These are phyloP conservation scores for Mola mola DNA, from an alignment of 2,113 vertebrate species.

Conservation along the genomic window DNA sequence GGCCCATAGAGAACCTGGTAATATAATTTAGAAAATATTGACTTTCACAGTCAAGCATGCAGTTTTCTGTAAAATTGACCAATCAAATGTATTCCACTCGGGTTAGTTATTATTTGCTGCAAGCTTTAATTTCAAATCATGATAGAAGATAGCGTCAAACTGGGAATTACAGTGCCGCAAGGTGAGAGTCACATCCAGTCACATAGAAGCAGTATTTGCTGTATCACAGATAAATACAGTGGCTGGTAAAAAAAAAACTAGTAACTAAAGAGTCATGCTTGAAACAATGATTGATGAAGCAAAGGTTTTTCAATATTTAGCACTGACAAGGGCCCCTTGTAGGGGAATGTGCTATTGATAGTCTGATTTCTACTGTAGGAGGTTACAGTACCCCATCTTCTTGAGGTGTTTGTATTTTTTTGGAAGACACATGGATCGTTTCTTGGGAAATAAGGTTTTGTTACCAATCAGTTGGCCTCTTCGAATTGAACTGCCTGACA, in stretches of 20 bases:
- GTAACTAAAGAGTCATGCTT: slow-evolving; percentile 72
- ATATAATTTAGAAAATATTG: slow-evolving; percentile 57
- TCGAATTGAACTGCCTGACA: slow-evolving; percentile 62
- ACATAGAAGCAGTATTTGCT: slow-evolving; percentile 18
- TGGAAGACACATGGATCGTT: slow-evolving; percentile 63
- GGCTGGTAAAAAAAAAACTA: slow-evolving; percentile 66
- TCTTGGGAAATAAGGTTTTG: slow-evolving; percentile 78
- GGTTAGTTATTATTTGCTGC: slow-evolving; percentile 53
- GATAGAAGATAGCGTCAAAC: slow-evolving; percentile 43
- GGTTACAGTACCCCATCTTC: slow-evolving; percentile 76
- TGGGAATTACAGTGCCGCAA: slow-evolving; percentile 46
- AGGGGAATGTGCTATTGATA: slow-evolving; percentile 69
- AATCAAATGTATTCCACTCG: slow-evolving; percentile 41
- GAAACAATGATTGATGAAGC: slow-evolving; percentile 79
- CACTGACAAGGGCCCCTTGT: slow-evolving; percentile 47
- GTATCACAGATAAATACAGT: slow-evolving; percentile 60
- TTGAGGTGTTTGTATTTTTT: slow-evolving; percentile 74
- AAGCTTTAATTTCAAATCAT: slow-evolving; percentile 56
- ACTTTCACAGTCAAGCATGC: slow-evolving; percentile 41
- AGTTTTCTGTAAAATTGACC: slow-evolving; percentile 45
- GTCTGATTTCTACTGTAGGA: slow-evolving; percentile 76
- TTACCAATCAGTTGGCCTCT: slow-evolving; percentile 61
- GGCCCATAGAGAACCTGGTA: not conserved
- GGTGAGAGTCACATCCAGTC: slow-evolving; percentile 33
- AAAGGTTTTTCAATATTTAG: slow-evolving; percentile 71